phyloP scores from a whole-genome alignment of 2,113 vertebrate genomes.

The Herpailurus yagouaroundi region DNA sequence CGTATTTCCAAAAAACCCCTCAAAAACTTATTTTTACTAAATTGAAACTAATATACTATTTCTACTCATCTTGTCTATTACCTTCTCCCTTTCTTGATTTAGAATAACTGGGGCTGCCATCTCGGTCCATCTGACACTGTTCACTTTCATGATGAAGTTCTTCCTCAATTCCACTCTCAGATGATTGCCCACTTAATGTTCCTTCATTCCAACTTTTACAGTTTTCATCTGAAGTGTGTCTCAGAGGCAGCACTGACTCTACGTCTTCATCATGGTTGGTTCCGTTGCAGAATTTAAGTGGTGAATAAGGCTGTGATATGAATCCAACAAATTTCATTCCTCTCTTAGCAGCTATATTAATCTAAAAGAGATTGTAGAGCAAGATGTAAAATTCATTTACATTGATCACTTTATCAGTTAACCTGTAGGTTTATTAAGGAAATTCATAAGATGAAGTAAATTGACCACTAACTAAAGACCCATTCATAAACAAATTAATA shows the following conservation, averaged over 20 bases:
- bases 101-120: slow-evolving; percentile 64
- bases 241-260: slow-evolving; percentile 65
- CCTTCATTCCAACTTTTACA: slow-evolving; percentile 81
- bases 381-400: background rate
- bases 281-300: slow-evolving; percentile 84
- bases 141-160: slow-evolving; percentile 80
- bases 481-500: background rate
- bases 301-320: slow-evolving; percentile 87
- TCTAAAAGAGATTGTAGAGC: slow-evolving; percentile 83
- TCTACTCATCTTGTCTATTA: slow-evolving; percentile 63
- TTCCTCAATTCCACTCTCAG: slow-evolving; percentile 84
- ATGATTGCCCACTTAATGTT: slow-evolving; percentile 78
- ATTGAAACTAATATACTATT: background rate
- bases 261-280: slow-evolving; percentile 63
- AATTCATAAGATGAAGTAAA: background rate
- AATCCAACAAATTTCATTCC: slow-evolving; percentile 95
- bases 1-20: background rate
- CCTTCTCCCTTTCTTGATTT: slow-evolving; percentile 82
- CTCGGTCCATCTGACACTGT: slow-evolving; percentile 72
- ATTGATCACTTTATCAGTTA: background rate
- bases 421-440: background rate
- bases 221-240: slow-evolving; percentile 78
- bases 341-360: slow-evolving; percentile 91
- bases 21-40: background rate
- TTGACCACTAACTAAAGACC: background rate